Evolutionary conservation across 2,888 invertebrate genomes (phyloP).

Genomic region (Stomorhina lunata): DNA sequence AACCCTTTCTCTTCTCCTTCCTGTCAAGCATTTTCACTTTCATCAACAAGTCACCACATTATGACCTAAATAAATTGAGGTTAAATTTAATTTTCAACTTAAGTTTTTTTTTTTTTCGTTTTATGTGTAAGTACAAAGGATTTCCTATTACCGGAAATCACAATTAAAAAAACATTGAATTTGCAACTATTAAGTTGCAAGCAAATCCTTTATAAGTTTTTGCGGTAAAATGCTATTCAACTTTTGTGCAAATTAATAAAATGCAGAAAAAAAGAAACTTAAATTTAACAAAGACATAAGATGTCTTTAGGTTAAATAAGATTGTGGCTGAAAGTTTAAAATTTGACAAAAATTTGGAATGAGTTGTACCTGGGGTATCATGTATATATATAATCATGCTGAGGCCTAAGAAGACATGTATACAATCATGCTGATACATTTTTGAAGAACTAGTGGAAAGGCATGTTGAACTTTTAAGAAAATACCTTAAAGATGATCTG

Average conservation of each 20-base stretch:
- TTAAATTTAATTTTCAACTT: slow-evolving; percentile 2
- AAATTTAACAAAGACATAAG: not conserved
- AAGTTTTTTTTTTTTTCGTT: not conserved
- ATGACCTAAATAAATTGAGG: not conserved
- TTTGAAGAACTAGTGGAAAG: no score
- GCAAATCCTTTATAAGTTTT: not conserved
- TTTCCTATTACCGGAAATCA: slow-evolving; percentile 23
- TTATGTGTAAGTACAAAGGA: slow-evolving; percentile 22
- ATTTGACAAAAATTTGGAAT: no score
- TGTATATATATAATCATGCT: no score
- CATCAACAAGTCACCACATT: not conserved
- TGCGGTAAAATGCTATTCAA: not conserved
- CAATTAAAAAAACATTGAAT: slow-evolving; percentile 24
- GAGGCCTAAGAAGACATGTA: no score
- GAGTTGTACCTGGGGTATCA: no score
- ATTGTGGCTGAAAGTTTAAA: no score
- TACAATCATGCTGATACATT: no score
- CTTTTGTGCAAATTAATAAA: not conserved
- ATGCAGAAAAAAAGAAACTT: not conserved
- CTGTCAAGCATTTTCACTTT: no score
- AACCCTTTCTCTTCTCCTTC: no score
- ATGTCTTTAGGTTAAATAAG: no score
- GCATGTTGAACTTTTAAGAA: no score
- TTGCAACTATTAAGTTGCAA: not conserved
- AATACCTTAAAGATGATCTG: no score